Base-by-base conservation (phyloP, 2,113 vertebrate genomes). In the Muntiacus muntjak region DNA sequence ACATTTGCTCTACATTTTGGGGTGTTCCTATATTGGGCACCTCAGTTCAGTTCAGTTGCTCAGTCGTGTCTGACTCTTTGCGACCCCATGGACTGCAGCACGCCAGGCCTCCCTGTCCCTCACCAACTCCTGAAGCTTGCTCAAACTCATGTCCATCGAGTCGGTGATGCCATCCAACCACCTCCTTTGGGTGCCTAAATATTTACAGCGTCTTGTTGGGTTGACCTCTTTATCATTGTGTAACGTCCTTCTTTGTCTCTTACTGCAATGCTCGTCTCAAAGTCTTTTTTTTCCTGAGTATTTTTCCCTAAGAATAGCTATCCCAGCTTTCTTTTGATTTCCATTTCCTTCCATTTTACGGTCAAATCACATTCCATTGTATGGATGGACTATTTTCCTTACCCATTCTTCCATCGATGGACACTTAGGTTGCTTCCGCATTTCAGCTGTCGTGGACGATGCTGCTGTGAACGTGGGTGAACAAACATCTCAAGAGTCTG, bases 351-450 rank as follows among this genome's bases (percentile, higher is more conserved):
- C 78, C 78, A 30, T 64, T 40, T 30, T 14, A 52, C 15, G 57
- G 14, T 78, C 11, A 25, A 36, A 5, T 62, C 5, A 2, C 52
- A 2, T 28, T 43, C n/a, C 87, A 1, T 1, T 21, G 23, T 8
- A 3, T 13, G 25, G 67, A 21, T 3, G 50, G 64, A 14, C 47
- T 11, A 0, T 30, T 14, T 54, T 0, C 3, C n/a, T 5, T 23
- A 30, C 5, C 2, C 16, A 1, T 3, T 40, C n/a, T 23, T 10
- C n/a, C 11, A 3, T 0, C 0, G 50, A 1, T 21, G 64, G 60
- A 40, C 25, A 1, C 64, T 52, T 7, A n/a, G 23, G 23, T 6
- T 28, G 23, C n/a, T 1, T 8, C 62, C 47, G 1, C 16, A 15
- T 19, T 7, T 19, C 26, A 19, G 47, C 62, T 30, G 0, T 1